Conservation (phyloP, 2,888 invertebrate genomes). For the Netelia melanura region DNA sequence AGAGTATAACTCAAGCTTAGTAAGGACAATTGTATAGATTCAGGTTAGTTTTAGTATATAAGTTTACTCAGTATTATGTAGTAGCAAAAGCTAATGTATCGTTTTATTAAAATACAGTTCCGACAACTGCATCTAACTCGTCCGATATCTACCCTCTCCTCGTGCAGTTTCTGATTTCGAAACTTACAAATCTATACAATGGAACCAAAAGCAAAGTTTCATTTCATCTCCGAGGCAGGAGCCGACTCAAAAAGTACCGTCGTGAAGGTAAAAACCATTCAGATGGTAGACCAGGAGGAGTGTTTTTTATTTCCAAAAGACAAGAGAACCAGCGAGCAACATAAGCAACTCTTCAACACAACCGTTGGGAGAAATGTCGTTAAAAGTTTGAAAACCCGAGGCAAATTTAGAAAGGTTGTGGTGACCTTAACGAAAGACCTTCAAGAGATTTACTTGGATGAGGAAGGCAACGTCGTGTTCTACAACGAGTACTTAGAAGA, state of each 20-base stretch:
- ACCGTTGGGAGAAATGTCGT: constrained; percentile 63
- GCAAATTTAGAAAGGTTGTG: constrained; percentile 70
- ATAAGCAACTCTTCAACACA: constrained; percentile 65
- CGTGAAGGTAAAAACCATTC: constrained; percentile 69
- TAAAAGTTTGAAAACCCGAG: constrained; percentile 67
- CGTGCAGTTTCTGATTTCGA: constrained; percentile 2
- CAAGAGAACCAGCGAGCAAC: constrained; percentile 60
- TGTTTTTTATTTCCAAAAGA: constrained; percentile 65
- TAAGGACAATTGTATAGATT: too few species aligned
- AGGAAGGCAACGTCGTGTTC: constrained; percentile 70
- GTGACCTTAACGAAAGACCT: constrained; percentile 65
- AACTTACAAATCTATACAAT: constrained; percentile 68
- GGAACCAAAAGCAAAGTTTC: constrained; percentile 66
- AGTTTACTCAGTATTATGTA: too few species aligned
- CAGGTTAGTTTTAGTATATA: too few species aligned
- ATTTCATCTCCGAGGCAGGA: constrained; percentile 59
- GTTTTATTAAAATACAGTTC: background rate
- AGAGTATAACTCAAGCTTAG: too few species aligned
- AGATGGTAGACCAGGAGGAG: constrained; percentile 65
- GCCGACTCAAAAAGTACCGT: constrained; percentile 56
- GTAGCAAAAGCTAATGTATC: too few species aligned
- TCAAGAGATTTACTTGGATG: constrained; percentile 61
- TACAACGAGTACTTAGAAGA: constrained; percentile 69
- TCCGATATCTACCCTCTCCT: too few species aligned
- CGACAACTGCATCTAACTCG: too few species aligned